Evolutionary conservation across 1,140 invertebrate genomes (phyloP).

Genomic region (Drosophila fuyamai): DNA sequence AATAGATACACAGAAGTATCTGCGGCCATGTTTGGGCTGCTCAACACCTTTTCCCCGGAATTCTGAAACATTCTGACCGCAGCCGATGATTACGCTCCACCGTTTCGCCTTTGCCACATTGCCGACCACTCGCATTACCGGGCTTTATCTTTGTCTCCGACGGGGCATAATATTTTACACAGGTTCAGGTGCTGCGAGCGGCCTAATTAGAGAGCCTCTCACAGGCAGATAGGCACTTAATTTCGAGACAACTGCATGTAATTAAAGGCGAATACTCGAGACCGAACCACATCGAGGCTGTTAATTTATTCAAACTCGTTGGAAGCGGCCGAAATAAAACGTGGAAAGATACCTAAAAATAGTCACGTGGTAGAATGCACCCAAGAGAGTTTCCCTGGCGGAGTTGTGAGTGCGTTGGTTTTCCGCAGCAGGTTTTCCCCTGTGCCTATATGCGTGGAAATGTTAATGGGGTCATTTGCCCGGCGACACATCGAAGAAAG

Average conservation of each 20-base stretch:
- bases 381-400: slow-evolving; percentile 38
- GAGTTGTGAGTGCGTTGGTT: slow-evolving; percentile 1
- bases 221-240: slow-evolving; percentile 39
- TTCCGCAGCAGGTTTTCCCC: slow-evolving; percentile 15
- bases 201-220: slow-evolving; percentile 61
- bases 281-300: slow-evolving; percentile 24
- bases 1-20: slow-evolving; percentile 43
- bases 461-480: slow-evolving; percentile 81
- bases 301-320: slow-evolving; percentile 75
- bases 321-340: slow-evolving; percentile 34
- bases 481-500: slow-evolving; percentile 33
- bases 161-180: slow-evolving; percentile 53
- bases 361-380: slow-evolving; percentile 55
- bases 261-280: slow-evolving; percentile 59
- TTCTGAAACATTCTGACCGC: slow-evolving; percentile 49
- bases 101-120: background rate
- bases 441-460: slow-evolving; percentile 34
- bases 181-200: slow-evolving; percentile 57
- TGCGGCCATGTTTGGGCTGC: slow-evolving; percentile 29
- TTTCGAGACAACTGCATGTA: slow-evolving; percentile 59
- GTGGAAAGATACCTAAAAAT: slow-evolving; percentile 44
- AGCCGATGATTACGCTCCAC: slow-evolving; percentile 43
- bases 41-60: slow-evolving; percentile 62
- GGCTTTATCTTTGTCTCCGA: slow-evolving; percentile 45
- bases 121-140: slow-evolving; percentile 22